Base-by-base conservation (phyloP, 2,888 invertebrate species). In the Euspilapteryx auroguttella region DNA sequence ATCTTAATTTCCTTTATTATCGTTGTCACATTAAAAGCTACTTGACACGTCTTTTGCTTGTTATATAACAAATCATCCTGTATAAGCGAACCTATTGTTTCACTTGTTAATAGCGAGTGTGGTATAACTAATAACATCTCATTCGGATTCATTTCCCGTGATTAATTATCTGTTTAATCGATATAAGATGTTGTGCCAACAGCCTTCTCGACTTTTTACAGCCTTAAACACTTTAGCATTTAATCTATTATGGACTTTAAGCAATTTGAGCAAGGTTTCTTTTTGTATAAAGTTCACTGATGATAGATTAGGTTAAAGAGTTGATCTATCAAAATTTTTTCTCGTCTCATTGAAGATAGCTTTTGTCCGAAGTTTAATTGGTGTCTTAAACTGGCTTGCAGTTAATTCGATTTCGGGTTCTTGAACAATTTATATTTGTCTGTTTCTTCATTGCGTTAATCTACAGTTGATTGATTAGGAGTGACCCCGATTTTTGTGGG, bases 81-180 rank as follows among this genome's bases (percentile, higher is more conserved):
- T 66, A 62, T 34, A 36, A 35, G 30, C 33, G 42, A 44, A 50
- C 32, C 55, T 47, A 62, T 75, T 73, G 73, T 73, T 73, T 71
- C 71, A 69, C 65, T 68, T 68, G 65, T 69, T 73, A 71, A 73
- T 71, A 66, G 62, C 59, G 59, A 71, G 65, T 58, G 53, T 63
- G 63, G 64, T 69, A 65, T 66, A 73, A 71, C 75, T 75, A 73
- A 75, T 73, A 75, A 75, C 75, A 75, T 73, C 73, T 73, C 75
- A 73, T 73, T 75, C 75, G 68, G 69, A 69, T 61, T 61, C 73
- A 68, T 75, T 71, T 71, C 64, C 68, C 63, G 66, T 73, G 75
- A 75, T 75, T 73, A 75, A 75, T 75, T 75, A 75, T 73, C 66
- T 73, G 73, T 71, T 75, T 75, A 75, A 75, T 75, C 75, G 73